phyloP scores from a whole-genome alignment of 2,113 vertebrate genomes.

The Eubucco bourcierii region DNA sequence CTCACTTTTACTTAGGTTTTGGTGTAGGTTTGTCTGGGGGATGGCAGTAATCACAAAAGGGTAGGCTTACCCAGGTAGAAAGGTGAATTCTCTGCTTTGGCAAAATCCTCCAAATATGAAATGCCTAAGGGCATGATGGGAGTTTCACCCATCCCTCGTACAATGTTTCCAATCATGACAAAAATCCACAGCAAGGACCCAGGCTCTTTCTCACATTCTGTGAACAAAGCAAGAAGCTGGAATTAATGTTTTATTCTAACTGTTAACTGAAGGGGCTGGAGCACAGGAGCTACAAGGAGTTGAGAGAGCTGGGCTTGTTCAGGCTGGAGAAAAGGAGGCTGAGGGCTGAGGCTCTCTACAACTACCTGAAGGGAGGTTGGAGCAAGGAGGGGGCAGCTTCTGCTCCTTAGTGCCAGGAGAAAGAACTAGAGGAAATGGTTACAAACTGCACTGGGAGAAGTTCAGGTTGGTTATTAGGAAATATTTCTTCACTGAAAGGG shows the following conservation, averaged over 20 bases:
- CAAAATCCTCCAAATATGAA: conserved; percentile 92
- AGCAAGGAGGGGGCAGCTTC: too few species aligned
- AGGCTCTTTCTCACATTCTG: conserved; percentile 82
- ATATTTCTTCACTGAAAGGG: too few species aligned
- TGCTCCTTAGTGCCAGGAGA: too few species aligned
- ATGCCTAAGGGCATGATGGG: conserved; percentile 88
- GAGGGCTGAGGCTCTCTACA: too few species aligned
- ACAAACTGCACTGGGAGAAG: too few species aligned
- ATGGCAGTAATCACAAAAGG: not conserved
- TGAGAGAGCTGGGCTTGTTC: too few species aligned
- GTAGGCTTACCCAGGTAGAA: conserved; percentile 87
- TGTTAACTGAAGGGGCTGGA: not conserved
- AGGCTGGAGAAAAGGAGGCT: too few species aligned
- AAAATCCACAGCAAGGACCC: conserved; percentile 89
- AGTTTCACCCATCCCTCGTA: conserved; percentile 91
- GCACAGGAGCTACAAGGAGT: too few species aligned
- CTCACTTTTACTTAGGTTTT: not conserved
- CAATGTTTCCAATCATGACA: conserved; percentile 86
- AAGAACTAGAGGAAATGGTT: too few species aligned
- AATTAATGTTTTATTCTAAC: not conserved
- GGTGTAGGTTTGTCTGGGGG: not conserved
- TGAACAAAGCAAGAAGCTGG: not conserved
- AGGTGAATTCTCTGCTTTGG: conserved; percentile 87
- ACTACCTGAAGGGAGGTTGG: too few species aligned
- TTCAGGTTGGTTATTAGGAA: too few species aligned